Base-by-base conservation (phyloP, 2,888 invertebrate species). In the Orchestes rusci region DNA sequence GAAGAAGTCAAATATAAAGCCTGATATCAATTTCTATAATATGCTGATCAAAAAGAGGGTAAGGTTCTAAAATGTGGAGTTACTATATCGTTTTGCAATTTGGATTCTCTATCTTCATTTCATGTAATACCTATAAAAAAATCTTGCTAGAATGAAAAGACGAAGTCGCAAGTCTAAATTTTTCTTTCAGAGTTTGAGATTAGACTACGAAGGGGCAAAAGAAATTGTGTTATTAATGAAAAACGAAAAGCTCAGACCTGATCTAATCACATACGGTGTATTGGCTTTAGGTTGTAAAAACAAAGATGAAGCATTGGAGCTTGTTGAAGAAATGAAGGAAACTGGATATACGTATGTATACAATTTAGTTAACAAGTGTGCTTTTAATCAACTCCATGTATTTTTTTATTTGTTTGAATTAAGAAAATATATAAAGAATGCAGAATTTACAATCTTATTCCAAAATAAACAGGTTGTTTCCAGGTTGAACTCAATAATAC, bases 261-360 rank as follows among this genome's bases (percentile, higher is more conserved):
- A 92, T 66, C 74, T 91, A 54, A 75, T 87, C 56, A 94, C 94
- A 0, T 95, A 85, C 71, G 93, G 92, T 30, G 80, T 85, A 2
- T 66, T 95, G 46, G 84, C 94, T 0, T 67, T 92, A 58, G 79
- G 85, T 8, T 94, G 94, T 64, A 70, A 67, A 46, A 79, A 73
- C 3, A 72, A 74, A 53, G 71, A 74, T 19, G 75, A 79, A 56
- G 86, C 83, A 3, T 65, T 72, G 36, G 70, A 77, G 53, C 71
- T 94, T 5, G 60, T 93, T 0, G 63, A 70, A 23, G 77, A 84
- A 62, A 85, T 95, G 81, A 71, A 78, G 42, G 71, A 73, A 34
- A 73, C 77, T 48, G 74, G 77, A 45, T 74, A 82, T 39, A 74
- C 76, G 84, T 84, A 63, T 53, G 39, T 38, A 20, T n/a, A 36